Percentiles rank a stretch among this genome's conserved stretches.
Conservation (phyloP, 1,140 invertebrate genomes). For the Halyomorpha halys region DNA sequence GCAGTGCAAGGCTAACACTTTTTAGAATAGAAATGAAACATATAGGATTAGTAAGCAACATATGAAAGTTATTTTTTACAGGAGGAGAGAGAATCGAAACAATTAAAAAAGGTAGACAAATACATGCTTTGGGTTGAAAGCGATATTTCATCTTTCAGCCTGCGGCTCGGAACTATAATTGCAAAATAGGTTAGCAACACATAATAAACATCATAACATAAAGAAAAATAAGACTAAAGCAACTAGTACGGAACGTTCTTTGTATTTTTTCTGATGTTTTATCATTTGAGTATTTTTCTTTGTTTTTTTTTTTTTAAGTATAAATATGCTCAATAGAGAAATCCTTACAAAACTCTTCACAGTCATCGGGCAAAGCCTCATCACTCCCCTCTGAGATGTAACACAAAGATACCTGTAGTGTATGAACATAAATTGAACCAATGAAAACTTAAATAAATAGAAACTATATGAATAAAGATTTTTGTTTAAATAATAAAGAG, state of each 20-base stretch:
- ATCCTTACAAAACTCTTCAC: constrained; percentile 25
- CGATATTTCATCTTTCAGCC: too few relatives aligned
- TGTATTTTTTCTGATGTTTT: too few relatives aligned
- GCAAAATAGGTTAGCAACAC: constrained; percentile 1
- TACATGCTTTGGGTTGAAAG: constrained; percentile 4
- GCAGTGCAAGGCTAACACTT: constrained; percentile 15
- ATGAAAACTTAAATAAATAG: constrained; percentile 15
- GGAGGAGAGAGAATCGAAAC: too few relatives aligned
- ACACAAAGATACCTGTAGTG: constrained; percentile 24
- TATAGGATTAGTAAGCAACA: constrained; percentile 15
- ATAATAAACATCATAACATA: constrained; percentile 8
- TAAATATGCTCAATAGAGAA: constrained; percentile 8
- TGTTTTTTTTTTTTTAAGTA: constrained; percentile 1
- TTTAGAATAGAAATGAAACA: not conserved
- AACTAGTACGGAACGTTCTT: not conserved
- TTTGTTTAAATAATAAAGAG: not conserved
- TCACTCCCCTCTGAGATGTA: constrained; percentile 24
- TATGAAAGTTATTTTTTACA: constrained; percentile 1
- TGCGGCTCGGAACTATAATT: too few relatives aligned
- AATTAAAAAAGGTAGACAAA: not conserved
- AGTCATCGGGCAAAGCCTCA: constrained; percentile 16
- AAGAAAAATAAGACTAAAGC: constrained; percentile 4
- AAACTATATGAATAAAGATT: constrained; percentile 18
- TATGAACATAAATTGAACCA: constrained; percentile 20
- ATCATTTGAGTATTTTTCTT: not conserved